Evolutionary conservation across 37 sponge, comb jelly and placozoan species (phyloP).

Genomic region (Aplysina aerophoba): DNA sequence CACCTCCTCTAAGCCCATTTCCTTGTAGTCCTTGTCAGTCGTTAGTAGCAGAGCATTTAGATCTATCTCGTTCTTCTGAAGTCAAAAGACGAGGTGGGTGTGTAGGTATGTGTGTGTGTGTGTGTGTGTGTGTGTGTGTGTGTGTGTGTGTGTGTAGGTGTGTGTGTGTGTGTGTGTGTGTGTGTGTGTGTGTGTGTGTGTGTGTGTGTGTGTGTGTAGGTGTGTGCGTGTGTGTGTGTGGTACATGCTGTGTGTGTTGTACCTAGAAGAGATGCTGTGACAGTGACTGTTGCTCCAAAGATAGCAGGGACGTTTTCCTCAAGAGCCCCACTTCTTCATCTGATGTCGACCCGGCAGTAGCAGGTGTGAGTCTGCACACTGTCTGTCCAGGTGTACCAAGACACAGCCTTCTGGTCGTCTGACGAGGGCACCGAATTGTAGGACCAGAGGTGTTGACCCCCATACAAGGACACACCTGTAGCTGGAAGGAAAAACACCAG

Average conservation of each 20-base stretch:
- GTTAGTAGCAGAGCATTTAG: constrained; percentile 80
- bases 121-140: not conserved
- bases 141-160: too few relatives aligned
- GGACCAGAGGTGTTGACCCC: constrained; percentile 2
- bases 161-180: too few relatives aligned
- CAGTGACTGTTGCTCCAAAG: constrained; percentile 61
- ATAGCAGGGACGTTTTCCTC: not conserved
- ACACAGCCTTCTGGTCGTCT: too few relatives aligned
- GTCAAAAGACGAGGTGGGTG: too few relatives aligned
- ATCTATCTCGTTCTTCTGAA: constrained; percentile 87
- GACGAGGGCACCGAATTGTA: too few relatives aligned
- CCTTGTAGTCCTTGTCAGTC: constrained; percentile 87
- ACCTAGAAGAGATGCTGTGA: constrained; percentile 2
- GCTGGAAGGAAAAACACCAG: not conserved
- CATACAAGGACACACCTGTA: not conserved
- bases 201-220: too few relatives aligned
- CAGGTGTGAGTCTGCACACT: not conserved
- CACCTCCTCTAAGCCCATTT: constrained; percentile 83
- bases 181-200: too few relatives aligned
- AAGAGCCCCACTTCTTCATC: not conserved
- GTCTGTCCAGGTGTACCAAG: too few relatives aligned
- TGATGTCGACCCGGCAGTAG: not conserved
- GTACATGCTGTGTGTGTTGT: not conserved
- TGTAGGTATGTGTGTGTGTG: not conserved
- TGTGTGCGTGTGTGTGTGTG: not conserved